Evolutionary conservation across 2,888 invertebrate species (phyloP), one percentile per base, ranked within the genome.

Genomic region (Platycheirus rosarum): DNA sequence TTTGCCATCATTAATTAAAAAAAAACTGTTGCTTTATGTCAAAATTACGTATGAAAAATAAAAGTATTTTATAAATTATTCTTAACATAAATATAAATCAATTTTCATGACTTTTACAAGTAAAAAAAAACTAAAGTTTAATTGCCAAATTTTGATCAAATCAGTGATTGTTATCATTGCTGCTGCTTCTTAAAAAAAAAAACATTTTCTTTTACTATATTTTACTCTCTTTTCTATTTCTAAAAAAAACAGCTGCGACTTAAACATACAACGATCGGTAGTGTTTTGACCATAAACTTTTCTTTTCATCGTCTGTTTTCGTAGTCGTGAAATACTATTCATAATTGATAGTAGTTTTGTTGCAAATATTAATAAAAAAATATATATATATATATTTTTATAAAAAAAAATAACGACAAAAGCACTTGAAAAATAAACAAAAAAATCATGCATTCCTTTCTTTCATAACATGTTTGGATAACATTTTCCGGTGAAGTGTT

Each of bases 1-100:
- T 68, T 68, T 78, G 78, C 78, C 78, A 78, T 78, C 60, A 73
- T 71, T 57, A 57, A 63, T 35, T 63, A 37, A 35, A 55, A 63
- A 55, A 32, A 69, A 37, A 69, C 46, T 76, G 76, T 79, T 79
- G 78, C 73, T 73, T 77, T 66, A 65, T 57, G 46, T 57, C 40
- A 49, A 48, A 48, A 48, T 46, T 63, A 51, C 35, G 18, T 37
- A 32, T 8, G 8, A 32, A 32, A 26, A 26, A 26, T 26, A 26
- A 26, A 26, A n/a, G 6, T 26, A 26, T 26, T 26, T 2, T 26
- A 26, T 26, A 26, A 26, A n/a, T n/a, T 26, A 26, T 4, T 26
- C 2, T 26, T 26, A 26, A 4, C 6, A 26, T 26, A n/a, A n/a
- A 26, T 26, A 26, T 26, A 26, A 26, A 26, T 26, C 6, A 26